Conservation (phyloP, 2,113 vertebrate species). For the Nerophis ophidion region DNA sequence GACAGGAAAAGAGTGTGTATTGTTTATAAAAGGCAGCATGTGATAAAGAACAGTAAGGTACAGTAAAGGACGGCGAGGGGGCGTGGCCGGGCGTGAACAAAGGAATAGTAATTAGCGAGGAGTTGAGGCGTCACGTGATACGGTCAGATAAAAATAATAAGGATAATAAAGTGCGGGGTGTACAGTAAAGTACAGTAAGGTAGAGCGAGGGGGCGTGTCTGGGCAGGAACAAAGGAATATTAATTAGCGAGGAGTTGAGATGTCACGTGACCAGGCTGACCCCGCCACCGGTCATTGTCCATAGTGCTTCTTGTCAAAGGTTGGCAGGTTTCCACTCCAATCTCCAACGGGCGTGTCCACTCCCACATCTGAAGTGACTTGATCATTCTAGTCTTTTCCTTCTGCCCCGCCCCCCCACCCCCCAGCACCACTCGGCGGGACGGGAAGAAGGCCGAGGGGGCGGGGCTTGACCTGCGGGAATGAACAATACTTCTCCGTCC, state of each 20-base stretch:
- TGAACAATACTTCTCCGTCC: slow-evolving; percentile 79
- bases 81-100: too few species aligned
- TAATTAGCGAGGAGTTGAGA: slow-evolving; percentile 42
- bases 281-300: slow-evolving; percentile 99
- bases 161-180: too few species aligned
- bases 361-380: slow-evolving; percentile 98
- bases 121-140: too few species aligned
- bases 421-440: slow-evolving; percentile 71
- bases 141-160: too few species aligned
- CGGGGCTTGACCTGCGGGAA: slow-evolving; percentile 74
- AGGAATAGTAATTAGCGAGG: too few species aligned
- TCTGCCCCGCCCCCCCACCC: slow-evolving; percentile 81
- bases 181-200: too few species aligned
- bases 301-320: slow-evolving; percentile 97
- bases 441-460: slow-evolving; percentile 27
- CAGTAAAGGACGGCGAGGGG: too few species aligned
- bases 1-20: too few species aligned
- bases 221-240: slow-evolving; percentile 5
- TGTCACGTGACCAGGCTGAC: slow-evolving; percentile 99
- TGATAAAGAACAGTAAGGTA: too few species aligned
- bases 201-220: too few species aligned
- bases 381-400: slow-evolving; percentile 95
- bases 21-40: too few species aligned
- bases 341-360: slow-evolving; percentile 95
- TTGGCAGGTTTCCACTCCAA: slow-evolving; percentile 99